Conservation (phyloP, 2,797 vertebrate genomes). For the Corythornis leucogaster region DNA sequence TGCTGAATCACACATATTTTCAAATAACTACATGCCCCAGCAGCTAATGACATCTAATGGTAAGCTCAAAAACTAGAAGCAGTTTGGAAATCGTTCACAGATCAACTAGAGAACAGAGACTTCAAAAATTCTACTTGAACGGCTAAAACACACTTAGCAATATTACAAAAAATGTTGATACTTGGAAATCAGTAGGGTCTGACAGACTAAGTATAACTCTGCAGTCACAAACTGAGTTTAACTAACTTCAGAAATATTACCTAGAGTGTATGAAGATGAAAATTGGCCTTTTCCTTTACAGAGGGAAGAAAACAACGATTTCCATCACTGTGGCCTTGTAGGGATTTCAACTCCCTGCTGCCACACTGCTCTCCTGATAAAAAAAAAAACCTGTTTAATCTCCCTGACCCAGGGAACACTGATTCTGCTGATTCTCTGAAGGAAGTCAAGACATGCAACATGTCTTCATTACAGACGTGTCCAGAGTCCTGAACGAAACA, state of each 20-base stretch:
- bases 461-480: background rate
- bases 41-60: background rate
- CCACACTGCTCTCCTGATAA: accelerated
- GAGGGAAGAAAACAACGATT: background rate
- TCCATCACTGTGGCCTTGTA: background rate
- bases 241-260: conserved; percentile 30
- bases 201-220: conserved; percentile 43
- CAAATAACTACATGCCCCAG: background rate
- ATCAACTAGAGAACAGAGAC: background rate
- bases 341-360: conserved; percentile 3
- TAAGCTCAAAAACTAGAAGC: conserved; percentile 1
- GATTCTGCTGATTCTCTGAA: background rate
- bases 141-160: background rate
- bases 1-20: conserved; percentile 20
- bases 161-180: conserved; percentile 12
- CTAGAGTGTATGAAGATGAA: background rate
- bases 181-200: conserved; percentile 46
- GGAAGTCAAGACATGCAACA: background rate
- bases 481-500: background rate
- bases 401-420: background rate
- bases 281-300: background rate
- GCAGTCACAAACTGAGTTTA: background rate
- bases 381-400: background rate
- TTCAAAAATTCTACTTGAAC: background rate
- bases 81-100: conserved; percentile 61